These are phyloP conservation scores for Ormyrus rosae DNA, from an alignment of 2,888 invertebrate genomes.

Conservation along the genomic window DNA sequence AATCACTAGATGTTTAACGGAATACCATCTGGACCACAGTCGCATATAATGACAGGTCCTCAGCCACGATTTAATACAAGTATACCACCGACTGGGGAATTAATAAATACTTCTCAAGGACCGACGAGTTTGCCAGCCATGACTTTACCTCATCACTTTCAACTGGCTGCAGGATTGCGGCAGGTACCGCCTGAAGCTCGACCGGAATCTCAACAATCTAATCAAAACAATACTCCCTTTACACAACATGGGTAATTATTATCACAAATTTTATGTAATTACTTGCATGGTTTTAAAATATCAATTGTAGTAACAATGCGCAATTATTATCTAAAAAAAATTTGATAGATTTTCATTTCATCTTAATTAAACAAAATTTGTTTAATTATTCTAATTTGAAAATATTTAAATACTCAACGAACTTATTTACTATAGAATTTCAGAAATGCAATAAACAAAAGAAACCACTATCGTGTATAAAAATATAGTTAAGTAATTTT, in stretches of 20 bases:
- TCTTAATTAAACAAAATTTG: background rate
- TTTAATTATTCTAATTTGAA: background rate
- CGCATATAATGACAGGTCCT: constrained; percentile 64
- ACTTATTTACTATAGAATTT: no score
- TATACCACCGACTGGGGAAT: constrained; percentile 59
- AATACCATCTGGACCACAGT: constrained; percentile 67
- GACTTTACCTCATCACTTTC: constrained; percentile 69
- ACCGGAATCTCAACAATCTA: constrained; percentile 61
- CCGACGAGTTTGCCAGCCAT: constrained; percentile 65
- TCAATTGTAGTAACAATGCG: no score
- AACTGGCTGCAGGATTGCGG: constrained; percentile 67
- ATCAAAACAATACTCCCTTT: constrained; percentile 68
- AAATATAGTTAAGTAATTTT: no score
- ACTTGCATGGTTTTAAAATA: no score
- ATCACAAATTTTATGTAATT: background rate
- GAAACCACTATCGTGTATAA: no score
- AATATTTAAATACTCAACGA: no score
- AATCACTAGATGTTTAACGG: constrained; percentile 69
- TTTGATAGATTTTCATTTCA: background rate
- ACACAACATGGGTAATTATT: constrained; percentile 66
- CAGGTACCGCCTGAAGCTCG: constrained; percentile 65
- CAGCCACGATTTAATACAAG: constrained; percentile 66
- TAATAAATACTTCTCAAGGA: constrained; percentile 59
- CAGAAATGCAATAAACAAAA: no score
- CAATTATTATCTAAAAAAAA: no score